phyloP scores from a whole-genome alignment of 2,797 vertebrate genomes.

The Poecilia wingei region DNA sequence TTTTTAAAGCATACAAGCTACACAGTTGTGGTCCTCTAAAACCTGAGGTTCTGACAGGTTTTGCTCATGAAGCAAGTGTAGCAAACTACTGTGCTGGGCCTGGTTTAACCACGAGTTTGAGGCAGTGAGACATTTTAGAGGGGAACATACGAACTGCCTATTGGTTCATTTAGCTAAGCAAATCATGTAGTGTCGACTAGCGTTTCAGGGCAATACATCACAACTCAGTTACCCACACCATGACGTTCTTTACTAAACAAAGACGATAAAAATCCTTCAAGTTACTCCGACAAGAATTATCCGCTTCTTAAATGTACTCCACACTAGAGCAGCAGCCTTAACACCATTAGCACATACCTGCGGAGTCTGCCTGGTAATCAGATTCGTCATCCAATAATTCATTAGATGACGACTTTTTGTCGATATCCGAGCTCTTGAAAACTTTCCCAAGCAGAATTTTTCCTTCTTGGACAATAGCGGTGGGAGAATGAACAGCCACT shows the following conservation, averaged over 20 bases:
- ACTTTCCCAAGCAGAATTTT: slow-evolving; percentile 55
- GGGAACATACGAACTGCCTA: background rate
- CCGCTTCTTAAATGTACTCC: background rate
- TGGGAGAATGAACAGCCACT: background rate
- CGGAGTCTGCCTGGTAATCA: slow-evolving; percentile 55
- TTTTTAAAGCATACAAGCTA: background rate
- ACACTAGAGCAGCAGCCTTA: background rate
- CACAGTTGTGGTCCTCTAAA: background rate
- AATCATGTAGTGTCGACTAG: background rate
- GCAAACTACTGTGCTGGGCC: background rate
- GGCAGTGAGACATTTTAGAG: background rate
- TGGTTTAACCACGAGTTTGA: background rate
- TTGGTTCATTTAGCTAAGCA: background rate
- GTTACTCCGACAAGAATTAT: background rate
- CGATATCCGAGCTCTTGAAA: background rate
- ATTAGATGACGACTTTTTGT: slow-evolving; percentile 8
- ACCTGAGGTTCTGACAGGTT: background rate
- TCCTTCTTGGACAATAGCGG: slow-evolving; percentile 24
- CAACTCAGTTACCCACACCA: background rate
- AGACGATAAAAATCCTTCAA: background rate
- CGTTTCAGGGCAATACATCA: background rate
- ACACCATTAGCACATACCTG: slow-evolving; percentile 38
- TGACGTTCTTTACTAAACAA: background rate
- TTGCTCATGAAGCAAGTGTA: background rate
- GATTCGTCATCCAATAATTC: slow-evolving; percentile 25